Evolutionary conservation across 2,113 vertebrate genomes (phyloP), one percentile per base, ranked within the genome.

Genomic region (Scophthalmus maximus): DNA sequence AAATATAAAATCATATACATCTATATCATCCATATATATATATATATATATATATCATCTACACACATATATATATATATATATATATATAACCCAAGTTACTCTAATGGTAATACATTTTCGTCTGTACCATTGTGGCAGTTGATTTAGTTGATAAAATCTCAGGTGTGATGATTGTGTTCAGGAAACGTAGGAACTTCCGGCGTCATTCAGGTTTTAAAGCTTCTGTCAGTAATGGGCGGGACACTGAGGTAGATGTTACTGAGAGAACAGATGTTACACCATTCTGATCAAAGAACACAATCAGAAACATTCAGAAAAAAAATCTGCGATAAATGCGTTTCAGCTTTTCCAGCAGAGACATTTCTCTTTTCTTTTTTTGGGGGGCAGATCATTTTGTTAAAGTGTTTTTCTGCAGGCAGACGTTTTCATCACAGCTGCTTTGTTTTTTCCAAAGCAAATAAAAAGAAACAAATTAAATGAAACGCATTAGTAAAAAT

Each of bases 191-290:
- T 58, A 26, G n/a, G n/a, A n/a, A n/a, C n/a, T n/a, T n/a, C n/a
- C n/a, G n/a, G n/a, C n/a, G n/a, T n/a, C n/a, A n/a, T n/a, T n/a
- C n/a, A n/a, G n/a, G n/a, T n/a, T 72, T 79, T 84, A 81, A 89
- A 90, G 84, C 84, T 82, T 84, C 73, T 66, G 68, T 84, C 51
- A 30, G 66, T n/a, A 60, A 87, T 74, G 79, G 83, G 81, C 34
- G 42, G n/a, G 58, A 91, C 77, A 84, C 84, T 89, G 93, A 93
- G 93, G 93, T 94, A 94, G 92, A 92, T 82, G 91, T 77, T 77
- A 84, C 77, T 30, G 72, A 84, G 62, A 52, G 15, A 76, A 82
- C 81, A 82, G 69, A 81, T 25, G 52, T 51, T 89, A 91, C 91
- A 93, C 85, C 89, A 90, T 88, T 88, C 76, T 87, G 89, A 92